Evolutionary conservation across 2,113 vertebrate genomes (phyloP), one percentile per base, ranked within the genome.

Genomic region (Misgurnus mizolepis): DNA sequence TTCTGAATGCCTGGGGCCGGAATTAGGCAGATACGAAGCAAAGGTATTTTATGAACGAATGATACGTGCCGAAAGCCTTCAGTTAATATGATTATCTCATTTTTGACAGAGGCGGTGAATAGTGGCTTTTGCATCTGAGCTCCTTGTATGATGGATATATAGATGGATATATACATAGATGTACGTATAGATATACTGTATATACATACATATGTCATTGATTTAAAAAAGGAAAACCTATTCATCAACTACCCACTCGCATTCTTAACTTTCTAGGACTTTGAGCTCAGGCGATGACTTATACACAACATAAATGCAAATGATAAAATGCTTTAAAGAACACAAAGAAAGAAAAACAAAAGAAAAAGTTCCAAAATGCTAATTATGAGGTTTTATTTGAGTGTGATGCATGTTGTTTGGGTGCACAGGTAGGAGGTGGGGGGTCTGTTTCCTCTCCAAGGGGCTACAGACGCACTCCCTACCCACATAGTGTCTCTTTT

Each of bases 331-430:
- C 81, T 82, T 85, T 86, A 85, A 88, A 87, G 67, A 62, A 72
- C 60, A 80, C 39, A 22, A 72, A 40, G 22, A 70, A 67, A n/a
- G 41, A 64, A 43, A 47, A 79, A 69, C 39, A 84, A 90, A 84
- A 83, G 76, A 85, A 86, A 86, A 85, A 89, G 88, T 76, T 68
- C 17, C 45, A 49, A 45, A 55, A 81, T 53, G 64, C 41, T 90
- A 89, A 90, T 89, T 89, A 89, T 87, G 89, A 88, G 67, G 67
- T 55, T 81, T 65, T 82, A 66, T 86, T 89, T 85, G 83, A 86
- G 82, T 85, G 81, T 88, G 86, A 88, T 87, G 89, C 89, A 90
- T 91, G 91, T 90, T 89, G 90, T 89, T 91, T 90, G 87, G 88
- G 90, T 60, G 66, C 88, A 82, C 89, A 92, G 91, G 92, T 92